phyloP scores from a whole-genome alignment of 1,140 invertebrate species.

The Drosophila guanche region DNA sequence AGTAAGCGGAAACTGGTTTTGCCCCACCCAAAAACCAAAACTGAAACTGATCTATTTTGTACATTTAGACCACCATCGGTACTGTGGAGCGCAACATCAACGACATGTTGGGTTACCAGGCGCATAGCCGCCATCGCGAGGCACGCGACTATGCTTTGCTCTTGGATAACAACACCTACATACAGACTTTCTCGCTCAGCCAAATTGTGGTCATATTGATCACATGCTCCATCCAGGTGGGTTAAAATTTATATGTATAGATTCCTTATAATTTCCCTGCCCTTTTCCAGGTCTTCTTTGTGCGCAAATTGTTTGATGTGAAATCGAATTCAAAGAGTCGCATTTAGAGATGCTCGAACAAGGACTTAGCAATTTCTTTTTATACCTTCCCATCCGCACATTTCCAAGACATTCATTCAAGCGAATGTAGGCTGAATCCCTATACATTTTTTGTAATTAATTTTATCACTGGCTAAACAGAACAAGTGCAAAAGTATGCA shows the following conservation, averaged over 20 bases:
- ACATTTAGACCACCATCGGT: constrained; percentile 87
- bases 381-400: constrained; percentile 25
- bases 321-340: constrained; percentile 84
- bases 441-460: constrained; percentile 34
- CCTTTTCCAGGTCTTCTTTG: constrained; percentile 92
- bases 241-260: not conserved
- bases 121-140: constrained; percentile 90
- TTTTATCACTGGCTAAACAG: constrained; percentile 48
- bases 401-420: constrained; percentile 43
- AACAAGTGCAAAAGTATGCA: constrained; percentile 62
- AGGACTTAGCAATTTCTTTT: not conserved
- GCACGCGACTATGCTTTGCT: constrained; percentile 92
- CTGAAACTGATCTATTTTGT: constrained; percentile 50
- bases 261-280: not conserved
- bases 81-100: constrained; percentile 93
- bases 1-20: constrained; percentile 84
- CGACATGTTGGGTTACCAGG: constrained; percentile 92
- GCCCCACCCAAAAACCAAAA: constrained; percentile 1
- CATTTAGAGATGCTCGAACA: constrained; percentile 52
- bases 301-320: constrained; percentile 93
- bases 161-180: constrained; percentile 92
- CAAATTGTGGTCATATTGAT: constrained; percentile 93
- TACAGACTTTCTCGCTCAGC: constrained; percentile 93
- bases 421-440: constrained; percentile 9
- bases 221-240: constrained; percentile 86